These are phyloP conservation scores for Stichodactyla mertensii DNA, from an alignment of 64 coral and sea anemone species.

Conservation along the genomic window DNA sequence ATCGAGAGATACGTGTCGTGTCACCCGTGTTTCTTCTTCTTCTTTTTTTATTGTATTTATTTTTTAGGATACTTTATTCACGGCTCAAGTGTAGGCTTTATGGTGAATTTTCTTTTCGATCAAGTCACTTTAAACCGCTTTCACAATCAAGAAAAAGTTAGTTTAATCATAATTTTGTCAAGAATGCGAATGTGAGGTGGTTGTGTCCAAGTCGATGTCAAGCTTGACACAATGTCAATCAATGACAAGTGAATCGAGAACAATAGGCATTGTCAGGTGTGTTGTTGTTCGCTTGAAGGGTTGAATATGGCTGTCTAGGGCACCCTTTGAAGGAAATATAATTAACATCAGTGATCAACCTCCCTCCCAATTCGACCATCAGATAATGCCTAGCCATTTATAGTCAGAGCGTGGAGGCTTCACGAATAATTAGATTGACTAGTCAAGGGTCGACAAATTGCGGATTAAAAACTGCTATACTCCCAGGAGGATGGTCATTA, in stretches of 20 bases:
- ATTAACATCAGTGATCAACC: constrained; percentile 78
- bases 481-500: constrained; percentile 94
- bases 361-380: constrained; percentile 50
- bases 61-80: not conserved
- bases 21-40: not conserved
- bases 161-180: not conserved
- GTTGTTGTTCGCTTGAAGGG: constrained; percentile 33
- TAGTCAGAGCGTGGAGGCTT: constrained; percentile 74
- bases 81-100: not conserved
- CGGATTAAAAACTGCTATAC: constrained; percentile 86
- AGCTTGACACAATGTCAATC: constrained; percentile 17
- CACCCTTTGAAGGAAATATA: constrained; percentile 50
- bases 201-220: constrained; percentile 15
- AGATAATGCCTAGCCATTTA: constrained; percentile 80
- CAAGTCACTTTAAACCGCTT: not conserved
- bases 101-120: not conserved
- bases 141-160: constrained; percentile 4
- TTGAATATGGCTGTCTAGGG: constrained; percentile 47
- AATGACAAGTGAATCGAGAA: constrained; percentile 38
- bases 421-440: constrained; percentile 89
- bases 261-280: constrained; percentile 53
- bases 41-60: not conserved
- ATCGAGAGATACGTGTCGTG: not conserved
- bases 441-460: constrained; percentile 86
- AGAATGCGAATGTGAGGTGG: not conserved